Evolutionary conservation across 2,797 vertebrate species (phyloP).

Genomic region (Myotis daubentonii): DNA sequence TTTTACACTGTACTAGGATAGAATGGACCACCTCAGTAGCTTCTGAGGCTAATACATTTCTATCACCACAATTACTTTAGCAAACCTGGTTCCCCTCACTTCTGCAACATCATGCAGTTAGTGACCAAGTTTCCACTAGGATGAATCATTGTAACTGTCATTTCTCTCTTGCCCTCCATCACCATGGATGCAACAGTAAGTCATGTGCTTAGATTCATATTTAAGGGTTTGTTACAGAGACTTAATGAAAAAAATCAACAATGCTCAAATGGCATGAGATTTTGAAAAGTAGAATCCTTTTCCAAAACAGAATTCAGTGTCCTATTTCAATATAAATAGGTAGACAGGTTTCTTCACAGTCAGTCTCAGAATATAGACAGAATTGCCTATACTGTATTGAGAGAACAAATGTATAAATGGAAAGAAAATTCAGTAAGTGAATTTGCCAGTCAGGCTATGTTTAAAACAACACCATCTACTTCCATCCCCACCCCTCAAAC

Average conservation of each 20-base stretch:
- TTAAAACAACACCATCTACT: constrained; percentile 4
- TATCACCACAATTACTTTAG: not conserved
- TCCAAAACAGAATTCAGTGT: constrained; percentile 34
- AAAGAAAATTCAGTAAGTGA: constrained; percentile 24
- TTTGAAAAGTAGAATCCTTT: constrained; percentile 42
- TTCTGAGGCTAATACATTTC: not conserved
- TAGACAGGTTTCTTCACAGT: not conserved
- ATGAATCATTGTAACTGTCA: not conserved
- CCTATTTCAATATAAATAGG: not conserved
- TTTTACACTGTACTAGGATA: not conserved
- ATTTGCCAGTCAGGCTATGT: not conserved
- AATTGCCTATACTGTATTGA: not conserved
- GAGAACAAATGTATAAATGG: constrained; percentile 11
- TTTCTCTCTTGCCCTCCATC: not conserved
- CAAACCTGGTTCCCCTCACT: not conserved
- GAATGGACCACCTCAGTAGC: not conserved
- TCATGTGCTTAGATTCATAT: not conserved
- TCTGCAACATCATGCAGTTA: not conserved
- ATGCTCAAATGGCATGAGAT: not conserved
- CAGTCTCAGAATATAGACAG: constrained; percentile 43
- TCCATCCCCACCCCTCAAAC: not conserved
- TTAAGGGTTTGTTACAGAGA: constrained; percentile 47
- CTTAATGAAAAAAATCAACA: not conserved
- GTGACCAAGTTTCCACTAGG: not conserved
- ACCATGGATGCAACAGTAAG: constrained; percentile 6